Evolutionary conservation across 2,888 invertebrate genomes (phyloP).

Genomic region (Tetragonula carbonaria): DNA sequence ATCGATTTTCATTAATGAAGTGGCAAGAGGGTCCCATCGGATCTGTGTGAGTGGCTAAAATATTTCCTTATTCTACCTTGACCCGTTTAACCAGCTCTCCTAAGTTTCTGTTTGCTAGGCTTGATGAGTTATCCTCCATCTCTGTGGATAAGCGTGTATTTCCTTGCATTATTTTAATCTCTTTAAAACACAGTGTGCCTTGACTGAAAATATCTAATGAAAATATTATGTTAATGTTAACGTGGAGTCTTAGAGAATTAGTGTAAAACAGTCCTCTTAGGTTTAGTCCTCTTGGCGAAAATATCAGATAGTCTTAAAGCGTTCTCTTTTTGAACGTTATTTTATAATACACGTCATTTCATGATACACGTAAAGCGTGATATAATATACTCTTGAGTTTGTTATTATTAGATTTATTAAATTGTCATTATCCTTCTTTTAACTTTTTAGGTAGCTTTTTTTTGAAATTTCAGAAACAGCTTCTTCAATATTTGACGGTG

Average conservation of each 20-base stretch:
- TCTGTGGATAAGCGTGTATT: slow-evolving; percentile 30
- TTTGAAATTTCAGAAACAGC: too few species aligned
- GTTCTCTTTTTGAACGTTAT: not conserved
- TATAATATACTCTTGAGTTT: too few species aligned
- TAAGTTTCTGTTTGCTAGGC: slow-evolving; percentile 44
- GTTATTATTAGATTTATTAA: too few species aligned
- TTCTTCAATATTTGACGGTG: too few species aligned
- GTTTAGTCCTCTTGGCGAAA: not conserved
- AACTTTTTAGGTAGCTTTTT: too few species aligned
- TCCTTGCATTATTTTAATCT: slow-evolving; percentile 42
- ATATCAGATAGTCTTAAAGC: not conserved
- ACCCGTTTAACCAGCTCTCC: slow-evolving; percentile 47
- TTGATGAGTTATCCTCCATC: slow-evolving; percentile 18
- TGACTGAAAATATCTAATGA: slow-evolving; percentile 22
- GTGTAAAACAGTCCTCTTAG: not conserved
- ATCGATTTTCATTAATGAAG: slow-evolving; percentile 65
- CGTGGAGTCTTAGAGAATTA: not conserved
- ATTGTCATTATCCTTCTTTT: too few species aligned
- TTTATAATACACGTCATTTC: too few species aligned
- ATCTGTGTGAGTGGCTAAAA: slow-evolving; percentile 48
- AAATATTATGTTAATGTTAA: not conserved
- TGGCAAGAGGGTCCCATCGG: slow-evolving; percentile 51
- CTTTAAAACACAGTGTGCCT: not conserved
- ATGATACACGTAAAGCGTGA: too few species aligned
- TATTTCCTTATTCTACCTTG: slow-evolving; percentile 55